A percentile compares a stretch with the other conserved stretches of the same genome.
Conservation (phyloP, 2,797 vertebrate species). For the Gobionotothen gibberifrons region DNA sequence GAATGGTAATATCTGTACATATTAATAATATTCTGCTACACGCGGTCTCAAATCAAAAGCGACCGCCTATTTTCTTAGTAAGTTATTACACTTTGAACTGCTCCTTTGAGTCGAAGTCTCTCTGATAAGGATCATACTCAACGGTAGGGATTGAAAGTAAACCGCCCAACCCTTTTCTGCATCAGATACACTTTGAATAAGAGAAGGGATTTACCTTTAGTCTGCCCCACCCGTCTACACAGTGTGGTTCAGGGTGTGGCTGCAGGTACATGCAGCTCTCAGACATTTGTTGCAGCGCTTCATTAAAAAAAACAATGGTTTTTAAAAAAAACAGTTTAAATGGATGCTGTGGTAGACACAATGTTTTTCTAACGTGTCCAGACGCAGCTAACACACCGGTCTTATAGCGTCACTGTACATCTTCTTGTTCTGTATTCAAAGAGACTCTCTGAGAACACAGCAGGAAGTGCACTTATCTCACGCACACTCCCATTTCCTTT, state of each 20-base stretch:
- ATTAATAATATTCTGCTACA: background rate
- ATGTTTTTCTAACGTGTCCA: constrained; percentile 6
- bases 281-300: background rate
- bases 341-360: background rate
- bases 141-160: constrained; percentile 8
- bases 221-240: constrained; percentile 35
- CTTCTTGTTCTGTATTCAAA: background rate
- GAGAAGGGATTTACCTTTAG: background rate
- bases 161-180: constrained; percentile 12
- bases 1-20: background rate
- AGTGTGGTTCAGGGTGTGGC: constrained; percentile 36
- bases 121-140: background rate
- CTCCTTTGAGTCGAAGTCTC: background rate
- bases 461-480: constrained; percentile 60
- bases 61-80: accelerated
- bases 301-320: background rate
- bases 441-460: constrained; percentile 35
- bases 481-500: constrained; percentile 46
- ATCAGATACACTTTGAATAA: constrained; percentile 6
- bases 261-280: background rate
- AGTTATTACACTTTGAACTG: background rate
- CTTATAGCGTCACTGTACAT: background rate
- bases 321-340: background rate
- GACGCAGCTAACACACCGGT: constrained; percentile 4
- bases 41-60: background rate